A percentile compares a stretch with the other conserved stretches of the same genome.
phyloP scores from a whole-genome alignment of 2,888 invertebrate species.

The Heteromurus nitidus region DNA sequence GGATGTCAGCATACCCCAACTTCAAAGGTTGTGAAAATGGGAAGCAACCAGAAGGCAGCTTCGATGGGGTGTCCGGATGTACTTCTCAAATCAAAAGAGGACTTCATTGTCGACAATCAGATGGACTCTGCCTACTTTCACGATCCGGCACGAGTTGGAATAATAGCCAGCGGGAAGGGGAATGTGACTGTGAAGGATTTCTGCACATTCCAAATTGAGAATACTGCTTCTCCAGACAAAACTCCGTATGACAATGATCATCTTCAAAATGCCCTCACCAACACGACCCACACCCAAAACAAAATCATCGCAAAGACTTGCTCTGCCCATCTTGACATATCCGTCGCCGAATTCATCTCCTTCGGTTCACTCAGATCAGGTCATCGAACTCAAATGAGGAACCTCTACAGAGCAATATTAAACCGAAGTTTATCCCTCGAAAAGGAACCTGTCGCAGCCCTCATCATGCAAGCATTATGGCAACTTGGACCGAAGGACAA shows the following conservation, averaged over 20 bases:
- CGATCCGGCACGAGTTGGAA: too few relatives aligned
- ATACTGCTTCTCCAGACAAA: not conserved
- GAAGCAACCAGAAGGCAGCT: not conserved
- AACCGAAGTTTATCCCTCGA: conserved; percentile 21
- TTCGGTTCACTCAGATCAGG: conserved; percentile 60
- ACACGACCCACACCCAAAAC: conserved; percentile 43
- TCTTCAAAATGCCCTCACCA: conserved; percentile 29
- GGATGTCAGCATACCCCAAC: not conserved
- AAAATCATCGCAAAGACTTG: conserved; percentile 43
- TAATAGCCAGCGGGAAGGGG: too few relatives aligned
- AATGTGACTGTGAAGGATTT: not conserved
- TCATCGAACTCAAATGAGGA: conserved; percentile 54
- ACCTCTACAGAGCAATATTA: conserved; percentile 43
- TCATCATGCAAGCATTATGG: conserved; percentile 48
- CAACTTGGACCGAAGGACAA: conserved; percentile 31
- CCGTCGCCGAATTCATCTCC: conserved; percentile 20
- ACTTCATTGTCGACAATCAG: conserved; percentile 33
- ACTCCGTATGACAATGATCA: conserved; percentile 2
- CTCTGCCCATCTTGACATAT: conserved; percentile 19
- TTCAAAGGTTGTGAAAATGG: too few relatives aligned
- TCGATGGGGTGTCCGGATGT: conserved; percentile 31
- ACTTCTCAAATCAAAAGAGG: not conserved
- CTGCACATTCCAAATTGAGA: conserved; percentile 30
- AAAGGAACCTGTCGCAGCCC: conserved; percentile 46
- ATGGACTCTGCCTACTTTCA: conserved; percentile 23